A percentile compares a stretch with the other conserved stretches of the same genome.
Conservation (phyloP, 1,140 invertebrate species). For the Gyrodactylus bullatarudis region DNA sequence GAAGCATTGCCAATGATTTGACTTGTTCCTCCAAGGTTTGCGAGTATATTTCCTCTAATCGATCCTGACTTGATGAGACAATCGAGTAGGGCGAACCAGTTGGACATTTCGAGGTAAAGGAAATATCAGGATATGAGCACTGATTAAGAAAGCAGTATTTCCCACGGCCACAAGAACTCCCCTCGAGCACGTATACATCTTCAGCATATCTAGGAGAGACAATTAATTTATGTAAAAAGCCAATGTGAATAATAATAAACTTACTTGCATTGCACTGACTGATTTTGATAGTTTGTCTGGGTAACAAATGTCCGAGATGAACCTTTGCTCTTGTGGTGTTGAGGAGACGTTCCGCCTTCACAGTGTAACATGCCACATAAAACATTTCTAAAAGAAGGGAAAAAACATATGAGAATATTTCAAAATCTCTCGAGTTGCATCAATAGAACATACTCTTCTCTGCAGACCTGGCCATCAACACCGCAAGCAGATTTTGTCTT, state of each 20-base stretch:
- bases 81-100: not conserved
- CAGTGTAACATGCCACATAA: not conserved
- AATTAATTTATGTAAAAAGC: not conserved
- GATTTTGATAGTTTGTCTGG: not conserved
- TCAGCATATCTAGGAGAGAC: not conserved
- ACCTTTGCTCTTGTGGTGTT: not conserved
- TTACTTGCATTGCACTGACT: conserved; percentile 1
- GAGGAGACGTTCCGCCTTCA: not conserved
- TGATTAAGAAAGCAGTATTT: conserved; percentile 2
- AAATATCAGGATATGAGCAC: not conserved
- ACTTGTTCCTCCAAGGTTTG: not conserved
- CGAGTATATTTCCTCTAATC: not conserved
- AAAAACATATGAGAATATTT: no score
- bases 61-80: not conserved
- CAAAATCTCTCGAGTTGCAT: no score
- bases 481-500: not conserved
- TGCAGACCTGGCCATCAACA: not conserved
- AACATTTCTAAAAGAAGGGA: not conserved
- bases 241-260: not conserved
- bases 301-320: not conserved
- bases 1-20: not conserved
- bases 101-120: not conserved
- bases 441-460: not conserved
- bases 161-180: not conserved
- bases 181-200: not conserved